Percentiles rank a stretch among this genome's conserved stretches.
phyloP scores from a whole-genome alignment of 1,140 invertebrate genomes.

The Drosophila micromelanica region DNA sequence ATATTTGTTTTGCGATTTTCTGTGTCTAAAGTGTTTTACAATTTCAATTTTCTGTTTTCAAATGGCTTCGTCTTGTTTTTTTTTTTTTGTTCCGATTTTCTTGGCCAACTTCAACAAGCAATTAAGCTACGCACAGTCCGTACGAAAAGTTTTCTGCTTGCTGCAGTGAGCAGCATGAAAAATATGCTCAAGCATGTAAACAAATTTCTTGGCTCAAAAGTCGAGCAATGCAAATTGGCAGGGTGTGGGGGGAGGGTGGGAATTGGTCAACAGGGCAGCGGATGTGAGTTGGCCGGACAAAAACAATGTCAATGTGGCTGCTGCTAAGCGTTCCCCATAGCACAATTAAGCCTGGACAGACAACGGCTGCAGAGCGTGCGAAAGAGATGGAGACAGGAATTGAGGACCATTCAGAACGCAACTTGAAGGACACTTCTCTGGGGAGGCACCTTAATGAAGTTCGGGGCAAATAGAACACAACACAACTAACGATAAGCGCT shows the following conservation, averaged over 20 bases:
- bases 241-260: background rate
- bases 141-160: slow-evolving; percentile 14
- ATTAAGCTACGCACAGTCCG: slow-evolving; percentile 29
- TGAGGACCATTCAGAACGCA: slow-evolving; percentile 28
- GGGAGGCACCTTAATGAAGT: slow-evolving; percentile 49
- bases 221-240: slow-evolving; percentile 42
- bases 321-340: slow-evolving; percentile 43
- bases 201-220: slow-evolving; percentile 50
- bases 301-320: slow-evolving; percentile 46
- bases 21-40: slow-evolving; percentile 7
- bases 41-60: slow-evolving; percentile 1
- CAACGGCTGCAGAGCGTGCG: slow-evolving; percentile 15
- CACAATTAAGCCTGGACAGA: slow-evolving; percentile 43
- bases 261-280: no score
- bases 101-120: slow-evolving; percentile 28
- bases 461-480: slow-evolving; percentile 19
- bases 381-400: background rate
- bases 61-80: background rate
- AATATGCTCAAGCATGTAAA: slow-evolving; percentile 33
- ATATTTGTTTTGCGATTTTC: background rate
- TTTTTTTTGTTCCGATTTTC: slow-evolving; percentile 9
- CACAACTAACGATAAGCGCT: slow-evolving; percentile 49
- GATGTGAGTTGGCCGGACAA: slow-evolving; percentile 2
- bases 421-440: slow-evolving; percentile 35
- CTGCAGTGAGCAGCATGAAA: slow-evolving; percentile 27